These are phyloP conservation scores for Apocrypta bakeri DNA, from an alignment of 1,140 invertebrate genomes.

Conservation along the genomic window DNA sequence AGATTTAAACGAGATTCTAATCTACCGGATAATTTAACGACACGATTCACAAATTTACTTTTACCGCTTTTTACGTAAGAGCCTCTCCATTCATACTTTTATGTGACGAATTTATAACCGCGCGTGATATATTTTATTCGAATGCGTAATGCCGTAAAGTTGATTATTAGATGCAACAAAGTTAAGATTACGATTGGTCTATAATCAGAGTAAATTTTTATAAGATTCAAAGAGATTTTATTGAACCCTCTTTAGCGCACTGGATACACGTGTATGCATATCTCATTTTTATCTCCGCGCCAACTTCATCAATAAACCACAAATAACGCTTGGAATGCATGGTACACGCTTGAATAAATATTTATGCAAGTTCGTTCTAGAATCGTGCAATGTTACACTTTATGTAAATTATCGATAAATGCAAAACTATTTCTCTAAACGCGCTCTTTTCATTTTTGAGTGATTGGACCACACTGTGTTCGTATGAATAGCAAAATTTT, in stretches of 20 bases:
- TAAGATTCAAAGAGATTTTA: background rate
- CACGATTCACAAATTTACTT: slow-evolving; percentile 13
- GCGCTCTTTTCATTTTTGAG: too few relatives aligned
- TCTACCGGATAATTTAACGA: background rate
- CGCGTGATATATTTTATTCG: background rate
- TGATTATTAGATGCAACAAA: slow-evolving; percentile 2
- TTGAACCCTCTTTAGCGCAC: background rate
- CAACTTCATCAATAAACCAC: too few relatives aligned
- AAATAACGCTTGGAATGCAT: too few relatives aligned
- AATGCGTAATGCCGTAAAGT: slow-evolving; percentile 1
- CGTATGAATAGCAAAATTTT: too few relatives aligned
- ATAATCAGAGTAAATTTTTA: slow-evolving; percentile 23
- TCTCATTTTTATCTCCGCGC: too few relatives aligned
- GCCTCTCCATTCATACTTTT: background rate
- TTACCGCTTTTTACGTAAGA: background rate
- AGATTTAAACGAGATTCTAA: slow-evolving; percentile 1
- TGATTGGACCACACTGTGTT: too few relatives aligned
- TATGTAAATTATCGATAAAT: too few relatives aligned
- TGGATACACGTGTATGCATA: too few relatives aligned
- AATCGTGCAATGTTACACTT: too few relatives aligned
- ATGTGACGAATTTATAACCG: slow-evolving; percentile 17
- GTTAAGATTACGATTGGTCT: background rate
- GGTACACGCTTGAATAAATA: too few relatives aligned
- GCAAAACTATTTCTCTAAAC: too few relatives aligned
- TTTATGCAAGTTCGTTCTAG: too few relatives aligned